Evolutionary conservation across 2,113 vertebrate genomes (phyloP).

Genomic region (Camarhynchus parvulus): DNA sequence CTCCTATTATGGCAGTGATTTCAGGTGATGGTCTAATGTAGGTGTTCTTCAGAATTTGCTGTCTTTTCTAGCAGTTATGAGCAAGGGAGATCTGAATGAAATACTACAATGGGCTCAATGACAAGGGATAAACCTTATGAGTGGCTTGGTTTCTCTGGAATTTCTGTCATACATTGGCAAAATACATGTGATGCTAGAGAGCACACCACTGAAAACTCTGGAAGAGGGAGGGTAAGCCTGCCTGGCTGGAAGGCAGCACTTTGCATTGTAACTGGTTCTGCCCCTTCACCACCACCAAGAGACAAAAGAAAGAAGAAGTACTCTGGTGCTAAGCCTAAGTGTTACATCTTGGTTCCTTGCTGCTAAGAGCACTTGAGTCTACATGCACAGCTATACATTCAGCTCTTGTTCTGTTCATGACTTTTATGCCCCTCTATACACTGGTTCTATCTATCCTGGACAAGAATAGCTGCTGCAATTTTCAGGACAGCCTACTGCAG

Average conservation of each 20-base stretch:
- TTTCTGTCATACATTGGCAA: background rate
- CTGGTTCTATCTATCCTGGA: background rate
- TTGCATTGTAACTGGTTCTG: background rate
- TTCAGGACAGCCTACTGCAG: background rate
- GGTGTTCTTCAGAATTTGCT: background rate
- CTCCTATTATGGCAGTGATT: background rate
- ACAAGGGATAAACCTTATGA: background rate
- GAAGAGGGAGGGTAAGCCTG: background rate
- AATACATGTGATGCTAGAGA: background rate
- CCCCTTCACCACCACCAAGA: background rate
- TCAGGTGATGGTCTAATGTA: background rate
- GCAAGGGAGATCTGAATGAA: background rate
- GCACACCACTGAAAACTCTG: background rate
- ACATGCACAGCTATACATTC: background rate
- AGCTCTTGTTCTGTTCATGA: background rate
- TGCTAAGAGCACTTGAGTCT: background rate
- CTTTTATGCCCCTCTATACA: background rate
- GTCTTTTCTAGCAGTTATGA: background rate
- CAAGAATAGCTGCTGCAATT: background rate
- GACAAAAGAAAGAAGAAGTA: background rate
- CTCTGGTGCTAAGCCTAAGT: background rate
- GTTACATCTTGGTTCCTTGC: background rate
- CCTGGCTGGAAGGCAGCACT: background rate
- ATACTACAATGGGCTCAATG: background rate
- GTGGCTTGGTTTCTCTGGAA: background rate